Base-by-base conservation (phyloP, 23 tunicate genomes). In the Phallusia fumigata region DNA sequence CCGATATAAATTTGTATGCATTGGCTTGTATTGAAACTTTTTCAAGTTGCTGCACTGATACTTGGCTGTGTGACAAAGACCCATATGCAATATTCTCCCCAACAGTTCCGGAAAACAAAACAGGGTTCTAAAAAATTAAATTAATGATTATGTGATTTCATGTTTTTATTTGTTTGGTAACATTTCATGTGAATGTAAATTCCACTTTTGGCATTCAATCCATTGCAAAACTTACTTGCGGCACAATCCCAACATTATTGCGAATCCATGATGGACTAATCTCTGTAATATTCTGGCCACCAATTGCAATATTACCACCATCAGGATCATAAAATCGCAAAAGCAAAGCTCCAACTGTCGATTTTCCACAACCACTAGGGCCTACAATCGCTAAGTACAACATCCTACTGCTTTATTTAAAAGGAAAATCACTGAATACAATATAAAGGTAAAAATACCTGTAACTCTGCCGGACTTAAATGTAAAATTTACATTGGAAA, bases 81-180 rank as follows among this genome's bases (percentile, higher is more conserved):
- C 94, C 94, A 73, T 89, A 89, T 24, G 82, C 76, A 31, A 89
- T 89, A 80, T 89, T 89, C 24, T 89, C 94, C 6, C 85, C 85
- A 76, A 89, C 74, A n/a, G 94, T 32, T 18, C 85, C 80, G 35
- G 94, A 84, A 45, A 89, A 89, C 77, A 89, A 52, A 5, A 86
- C 75, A 3, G 94, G 94, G 35, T 89, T 88, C 94, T 89, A 40
- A 3, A 76, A 49, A 2, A 26, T 73, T 15, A 73, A 22, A n/a
- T n/a, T n/a, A n/a, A n/a, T n/a, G n/a, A n/a, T n/a, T n/a, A n/a
- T n/a, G n/a, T n/a, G n/a, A n/a, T n/a, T n/a, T n/a, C n/a, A n/a
- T n/a, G n/a, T n/a, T n/a, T n/a, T n/a, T n/a, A n/a, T n/a, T n/a
- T n/a, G n/a, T n/a, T n/a, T n/a, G n/a, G n/a, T n/a, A n/a, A n/a